Percentiles rank a stretch among this genome's conserved stretches.
phyloP scores from a whole-genome alignment of 2,888 invertebrate genomes.

The Taenaris catops region DNA sequence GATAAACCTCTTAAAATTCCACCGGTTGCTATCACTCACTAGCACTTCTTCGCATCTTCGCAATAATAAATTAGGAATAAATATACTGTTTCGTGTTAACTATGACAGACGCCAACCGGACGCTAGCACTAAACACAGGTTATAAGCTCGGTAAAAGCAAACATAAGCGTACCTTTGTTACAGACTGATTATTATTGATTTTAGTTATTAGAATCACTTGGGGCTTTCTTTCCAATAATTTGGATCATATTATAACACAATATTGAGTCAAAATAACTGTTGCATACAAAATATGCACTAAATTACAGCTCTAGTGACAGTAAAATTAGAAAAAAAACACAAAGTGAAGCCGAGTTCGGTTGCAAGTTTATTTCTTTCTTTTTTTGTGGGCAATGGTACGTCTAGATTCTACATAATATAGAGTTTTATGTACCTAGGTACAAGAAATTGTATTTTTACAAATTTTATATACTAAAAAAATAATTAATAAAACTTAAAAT shows the following conservation, averaged over 20 bases:
- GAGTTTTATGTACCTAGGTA: too few relatives aligned
- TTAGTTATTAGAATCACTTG: conserved; percentile 72
- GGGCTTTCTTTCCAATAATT: conserved; percentile 57
- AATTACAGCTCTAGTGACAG: conserved; percentile 75
- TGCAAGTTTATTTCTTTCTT: too few relatives aligned
- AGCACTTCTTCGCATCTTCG: conserved; percentile 40
- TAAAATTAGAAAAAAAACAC: conserved; percentile 78
- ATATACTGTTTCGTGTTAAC: conserved; percentile 51
- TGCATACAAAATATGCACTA: conserved; percentile 76
- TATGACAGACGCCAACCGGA: conserved; percentile 79
- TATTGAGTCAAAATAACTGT: conserved; percentile 69
- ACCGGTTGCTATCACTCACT: conserved; percentile 32
- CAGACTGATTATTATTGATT: conserved; percentile 78
- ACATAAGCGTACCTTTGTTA: conserved; percentile 80
- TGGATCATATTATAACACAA: conserved; percentile 70
- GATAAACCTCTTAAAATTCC: conserved; percentile 45
- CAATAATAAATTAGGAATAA: conserved; percentile 41
- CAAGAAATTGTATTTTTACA: too few relatives aligned
- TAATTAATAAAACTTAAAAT: too few relatives aligned
- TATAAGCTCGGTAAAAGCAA: conserved; percentile 70
- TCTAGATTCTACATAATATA: too few relatives aligned
- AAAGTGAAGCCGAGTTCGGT: conserved; percentile 69
- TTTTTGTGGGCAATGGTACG: too few relatives aligned
- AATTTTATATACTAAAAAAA: too few relatives aligned
- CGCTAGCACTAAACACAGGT: conserved; percentile 78